A percentile compares a stretch with the other conserved stretches of the same genome.
Conservation (phyloP, 2,888 invertebrate species). For the Scelioninae gen. 1 region DNA sequence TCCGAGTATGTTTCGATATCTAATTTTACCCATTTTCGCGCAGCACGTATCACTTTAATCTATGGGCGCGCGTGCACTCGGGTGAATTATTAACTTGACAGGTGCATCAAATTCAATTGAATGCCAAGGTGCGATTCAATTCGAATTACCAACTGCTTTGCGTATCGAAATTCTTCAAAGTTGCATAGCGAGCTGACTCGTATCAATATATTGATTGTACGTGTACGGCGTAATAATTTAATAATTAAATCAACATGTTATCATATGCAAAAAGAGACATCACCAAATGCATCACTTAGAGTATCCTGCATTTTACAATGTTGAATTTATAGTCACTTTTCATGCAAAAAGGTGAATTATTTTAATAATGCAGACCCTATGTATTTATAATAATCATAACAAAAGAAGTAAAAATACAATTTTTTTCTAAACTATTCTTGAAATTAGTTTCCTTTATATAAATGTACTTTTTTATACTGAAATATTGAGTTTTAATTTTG, state of each 20-base stretch:
- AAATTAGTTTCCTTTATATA: too few species aligned
- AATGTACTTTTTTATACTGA: too few species aligned
- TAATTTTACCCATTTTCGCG: constrained; percentile 29
- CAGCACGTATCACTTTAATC: constrained; percentile 28
- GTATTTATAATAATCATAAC: too few species aligned
- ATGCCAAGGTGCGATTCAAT: constrained; percentile 31
- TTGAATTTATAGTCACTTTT: too few species aligned
- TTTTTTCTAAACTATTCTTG: too few species aligned
- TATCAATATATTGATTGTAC: constrained; percentile 16
- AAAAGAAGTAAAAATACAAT: too few species aligned
- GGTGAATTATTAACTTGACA: constrained; percentile 43
- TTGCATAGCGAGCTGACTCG: constrained; percentile 11
- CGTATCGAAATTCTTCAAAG: constrained; percentile 33
- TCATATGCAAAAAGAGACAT: constrained; percentile 1
- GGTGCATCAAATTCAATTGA: constrained; percentile 43
- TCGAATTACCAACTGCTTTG: constrained; percentile 15
- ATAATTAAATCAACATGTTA: constrained; percentile 22
- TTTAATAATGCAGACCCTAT: too few species aligned
- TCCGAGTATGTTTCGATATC: constrained; percentile 5
- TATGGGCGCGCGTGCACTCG: background rate
- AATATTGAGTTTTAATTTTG: too few species aligned
- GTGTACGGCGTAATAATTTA: constrained; percentile 17
- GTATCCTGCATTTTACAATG: too few species aligned
- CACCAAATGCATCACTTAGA: constrained; percentile 6
- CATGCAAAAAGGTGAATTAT: too few species aligned